Evolutionary conservation across 2,797 vertebrate species (phyloP), one percentile per base, ranked within the genome.

Genomic region (Falco cherrug): DNA sequence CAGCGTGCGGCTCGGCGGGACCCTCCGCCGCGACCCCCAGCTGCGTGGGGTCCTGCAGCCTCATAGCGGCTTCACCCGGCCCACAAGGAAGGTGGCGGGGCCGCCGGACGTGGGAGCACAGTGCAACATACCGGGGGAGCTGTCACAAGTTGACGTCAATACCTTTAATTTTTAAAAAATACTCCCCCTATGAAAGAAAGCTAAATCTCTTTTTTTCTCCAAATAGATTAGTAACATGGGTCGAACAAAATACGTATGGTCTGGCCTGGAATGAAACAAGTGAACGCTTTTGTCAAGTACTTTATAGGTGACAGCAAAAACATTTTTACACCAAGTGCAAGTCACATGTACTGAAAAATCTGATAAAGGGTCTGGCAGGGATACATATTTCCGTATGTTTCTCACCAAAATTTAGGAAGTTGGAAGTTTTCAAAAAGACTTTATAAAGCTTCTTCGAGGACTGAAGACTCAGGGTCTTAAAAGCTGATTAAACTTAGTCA

Each of bases 1-100:
- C 39, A 13, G 39, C 39, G 1, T 2, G 35, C 41, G 19, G 14
- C 10, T 21, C 3, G 11, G 20, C 14, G 1, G 8, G 18, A 35
- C 19, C 48, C 39, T 41, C 13, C 39, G 39, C 39, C 39, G 39
- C 39, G 39, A 41, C 39, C 39, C 39, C 39, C 39, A 14, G 39
- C 39, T 41, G 39, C 39, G 39, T 41, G 39, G 13, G 39, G 39
- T 41, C 39, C 39, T 41, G 39, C 39, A 14, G 39, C 39, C 39
- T 41, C 11, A 41, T 41, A 39, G 39, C 39, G 39, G 11, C 39
- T 51, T 63, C 16, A 6, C 4, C 33, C 6, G 47, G 28, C 35
- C 13, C 56, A 56, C 3, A 2, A 33, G 22, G 22, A 25, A 69
- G 20, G 54, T 28, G 82, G 4, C 15, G n/a, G 22, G 9, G 20